Percentiles rank a stretch among this genome's conserved stretches.
Evolutionary conservation across 2,888 invertebrate genomes (phyloP).

Genomic region (Cerceris rybyensis): DNA sequence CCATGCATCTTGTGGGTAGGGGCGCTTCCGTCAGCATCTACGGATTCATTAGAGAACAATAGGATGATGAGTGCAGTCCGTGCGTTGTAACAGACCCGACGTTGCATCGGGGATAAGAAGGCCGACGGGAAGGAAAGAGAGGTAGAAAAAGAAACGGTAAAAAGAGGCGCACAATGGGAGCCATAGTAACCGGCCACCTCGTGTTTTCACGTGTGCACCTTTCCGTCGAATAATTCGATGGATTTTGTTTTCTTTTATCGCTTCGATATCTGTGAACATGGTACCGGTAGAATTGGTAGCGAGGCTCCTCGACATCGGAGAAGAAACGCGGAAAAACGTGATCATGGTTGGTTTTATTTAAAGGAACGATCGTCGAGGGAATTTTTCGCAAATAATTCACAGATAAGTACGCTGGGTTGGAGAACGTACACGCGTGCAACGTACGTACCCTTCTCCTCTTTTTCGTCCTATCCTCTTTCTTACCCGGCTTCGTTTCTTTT

Average conservation of each 20-base stretch:
- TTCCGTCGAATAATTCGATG: not conserved
- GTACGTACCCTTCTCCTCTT: conserved; percentile 29
- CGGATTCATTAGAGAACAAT: conserved; percentile 81
- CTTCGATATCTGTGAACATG: no score
- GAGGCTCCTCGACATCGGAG: no score
- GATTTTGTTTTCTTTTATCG: not conserved
- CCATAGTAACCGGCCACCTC: conserved; percentile 39
- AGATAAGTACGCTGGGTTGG: conserved; percentile 39
- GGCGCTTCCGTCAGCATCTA: conserved; percentile 79
- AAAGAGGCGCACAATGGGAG: conserved; percentile 32
- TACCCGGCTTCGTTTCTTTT: conserved; percentile 22
- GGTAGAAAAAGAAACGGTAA: conserved; percentile 7
- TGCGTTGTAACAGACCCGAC: conserved; percentile 63
- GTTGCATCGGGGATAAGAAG: conserved; percentile 56
- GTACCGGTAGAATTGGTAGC: no score
- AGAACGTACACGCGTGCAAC: conserved; percentile 45
- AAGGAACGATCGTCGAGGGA: conserved; percentile 3
- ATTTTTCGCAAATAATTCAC: conserved; percentile 48
- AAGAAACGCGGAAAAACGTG: no score
- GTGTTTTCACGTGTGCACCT: conserved; percentile 24
- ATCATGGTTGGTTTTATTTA: not conserved
- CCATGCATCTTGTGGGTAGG: conserved; percentile 72
- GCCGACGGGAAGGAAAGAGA: conserved; percentile 2
- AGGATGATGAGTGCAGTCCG: conserved; percentile 77
- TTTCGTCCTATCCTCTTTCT: conserved; percentile 5